Evolutionary conservation across 2,113 vertebrate genomes (phyloP), one percentile per base, ranked within the genome.

Genomic region (Rhea pennata): DNA sequence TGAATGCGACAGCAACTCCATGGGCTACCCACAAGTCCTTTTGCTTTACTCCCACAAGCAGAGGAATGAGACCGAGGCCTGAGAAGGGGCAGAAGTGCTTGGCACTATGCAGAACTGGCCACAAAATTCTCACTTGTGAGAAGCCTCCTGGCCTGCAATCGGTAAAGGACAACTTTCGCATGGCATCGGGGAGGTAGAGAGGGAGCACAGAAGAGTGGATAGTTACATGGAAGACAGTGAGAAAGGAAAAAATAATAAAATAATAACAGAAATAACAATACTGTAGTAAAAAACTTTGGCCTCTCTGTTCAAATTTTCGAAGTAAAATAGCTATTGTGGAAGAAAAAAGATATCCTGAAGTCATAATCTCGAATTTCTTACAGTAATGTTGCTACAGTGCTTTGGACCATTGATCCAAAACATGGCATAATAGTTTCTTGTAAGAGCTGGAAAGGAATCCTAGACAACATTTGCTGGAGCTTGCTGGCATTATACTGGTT

Each of bases 261-360:
- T 9, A 66, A 4, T 14, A 90, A 71, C 46, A 72, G 58, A 92
- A 93, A 51, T 65, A 71, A 84, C 29, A 76, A 50, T n/a, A 73
- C 13, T 24, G 17, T 70, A 78, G 67, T 92, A 92, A 93, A 95
- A 93, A 96, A 88, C 87, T 75, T 84, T 87, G 93, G 92, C 92
- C 75, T 95, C 85, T 93, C 87, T 81, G 27, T 23, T 84, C 51
- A 78, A 76, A 85, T 40, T 80, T 81, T 61, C 58, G 54, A 89
- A 93, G 74, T 61, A 87, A 85, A 93, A 91, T 39, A 83, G 58
- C 42, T 84, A 17, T 69, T 78, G 23, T 15, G 29, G 88, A 88
- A 84, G 29, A 44, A 90, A 59, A 76, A 84, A 70, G 51, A 29
- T 61, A 39, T 85, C 89, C 81, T 92, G 84, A 78, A 92, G 85